A percentile compares a stretch with the other conserved stretches of the same genome.
phyloP scores from a whole-genome alignment of 1,140 invertebrate species.

The Drosophila sproati region DNA sequence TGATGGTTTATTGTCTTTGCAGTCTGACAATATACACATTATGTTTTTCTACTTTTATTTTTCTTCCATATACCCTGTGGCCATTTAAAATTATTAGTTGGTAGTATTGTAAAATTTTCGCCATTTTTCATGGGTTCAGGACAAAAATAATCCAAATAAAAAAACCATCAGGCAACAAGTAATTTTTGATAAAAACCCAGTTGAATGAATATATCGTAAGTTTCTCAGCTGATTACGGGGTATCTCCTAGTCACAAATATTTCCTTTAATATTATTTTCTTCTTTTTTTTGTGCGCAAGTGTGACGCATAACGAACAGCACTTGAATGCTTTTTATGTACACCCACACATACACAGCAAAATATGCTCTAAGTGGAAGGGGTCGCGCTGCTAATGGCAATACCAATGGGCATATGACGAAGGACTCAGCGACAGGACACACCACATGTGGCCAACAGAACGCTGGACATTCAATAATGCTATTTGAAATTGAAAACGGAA shows the following conservation, averaged over 20 bases:
- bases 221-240: not conserved
- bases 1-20: constrained; percentile 78
- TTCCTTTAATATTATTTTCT: not conserved
- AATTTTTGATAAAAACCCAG: no score
- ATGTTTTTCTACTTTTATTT: not conserved
- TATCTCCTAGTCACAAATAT: not conserved
- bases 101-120: not conserved
- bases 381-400: constrained; percentile 15
- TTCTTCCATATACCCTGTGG: not conserved
- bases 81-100: no score
- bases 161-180: no score
- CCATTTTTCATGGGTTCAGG: no score
- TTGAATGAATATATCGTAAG: no score
- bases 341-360: constrained; percentile 23
- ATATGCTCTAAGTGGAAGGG: constrained; percentile 7
- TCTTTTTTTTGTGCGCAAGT: constrained; percentile 19
- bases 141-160: no score
- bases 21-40: constrained; percentile 53
- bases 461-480: constrained; percentile 9
- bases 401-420: constrained; percentile 13
- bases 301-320: constrained; percentile 60
- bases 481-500: constrained; percentile 41
- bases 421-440: not conserved
- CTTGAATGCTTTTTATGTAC: constrained; percentile 45
- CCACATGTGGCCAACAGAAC: constrained; percentile 31